Evolutionary conservation across 2,888 invertebrate species (phyloP).

Genomic region (Papilio demoleus): DNA sequence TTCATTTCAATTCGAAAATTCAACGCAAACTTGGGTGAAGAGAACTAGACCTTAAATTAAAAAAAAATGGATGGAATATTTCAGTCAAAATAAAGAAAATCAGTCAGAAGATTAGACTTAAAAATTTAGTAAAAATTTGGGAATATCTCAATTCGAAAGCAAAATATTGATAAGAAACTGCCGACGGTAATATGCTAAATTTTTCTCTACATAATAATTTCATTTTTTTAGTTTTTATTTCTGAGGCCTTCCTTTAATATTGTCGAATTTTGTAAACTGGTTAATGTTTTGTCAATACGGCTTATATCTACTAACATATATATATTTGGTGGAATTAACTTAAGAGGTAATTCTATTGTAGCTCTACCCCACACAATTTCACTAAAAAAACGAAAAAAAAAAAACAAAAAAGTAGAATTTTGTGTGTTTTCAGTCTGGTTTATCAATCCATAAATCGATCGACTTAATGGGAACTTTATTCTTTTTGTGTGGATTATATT

Average conservation of each 20-base stretch:
- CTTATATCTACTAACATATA: not conserved
- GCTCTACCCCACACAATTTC: not conserved
- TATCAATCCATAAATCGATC: too few species aligned
- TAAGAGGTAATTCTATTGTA: constrained; percentile 16
- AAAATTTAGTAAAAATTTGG: too few species aligned
- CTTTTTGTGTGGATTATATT: too few species aligned
- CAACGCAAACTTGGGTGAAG: not conserved
- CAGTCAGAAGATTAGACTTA: constrained; percentile 14
- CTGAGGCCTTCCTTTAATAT: constrained; percentile 3
- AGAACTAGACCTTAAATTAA: not conserved
- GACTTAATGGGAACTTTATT: too few species aligned
- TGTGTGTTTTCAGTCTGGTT: not conserved
- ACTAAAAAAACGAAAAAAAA: too few species aligned
- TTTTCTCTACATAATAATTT: too few species aligned
- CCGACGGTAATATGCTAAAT: too few species aligned
- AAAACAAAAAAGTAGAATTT: too few species aligned
- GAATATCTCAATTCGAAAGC: too few species aligned
- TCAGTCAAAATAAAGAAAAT: constrained; percentile 26
- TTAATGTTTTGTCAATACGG: not conserved
- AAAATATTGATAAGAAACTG: too few species aligned
- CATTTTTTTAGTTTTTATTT: not conserved
- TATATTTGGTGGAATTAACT: constrained; percentile 18
- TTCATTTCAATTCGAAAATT: not conserved
- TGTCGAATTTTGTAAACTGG: not conserved
- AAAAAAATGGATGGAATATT: constrained; percentile 30